A percentile compares a stretch with the other conserved stretches of the same genome.
Conservation (phyloP, 1,140 invertebrate genomes). For the Drosophila teissieri region DNA sequence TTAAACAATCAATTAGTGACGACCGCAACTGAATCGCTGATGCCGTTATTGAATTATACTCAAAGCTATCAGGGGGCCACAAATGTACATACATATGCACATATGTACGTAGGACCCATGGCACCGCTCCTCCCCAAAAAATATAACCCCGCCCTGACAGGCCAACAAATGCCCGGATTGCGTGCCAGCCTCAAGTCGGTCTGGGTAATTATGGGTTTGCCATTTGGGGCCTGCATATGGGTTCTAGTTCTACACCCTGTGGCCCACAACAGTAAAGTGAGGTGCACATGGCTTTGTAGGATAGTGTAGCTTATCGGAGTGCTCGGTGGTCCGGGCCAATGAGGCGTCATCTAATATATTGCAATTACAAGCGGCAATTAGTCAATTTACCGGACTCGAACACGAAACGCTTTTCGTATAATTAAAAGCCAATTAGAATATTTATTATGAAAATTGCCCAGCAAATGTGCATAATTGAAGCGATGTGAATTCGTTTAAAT, state of each 20-base stretch:
- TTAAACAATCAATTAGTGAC: constrained; percentile 73
- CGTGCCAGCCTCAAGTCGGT: constrained; percentile 45
- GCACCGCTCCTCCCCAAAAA: constrained; percentile 5
- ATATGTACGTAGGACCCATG: not conserved
- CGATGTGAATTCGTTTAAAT: constrained; percentile 58
- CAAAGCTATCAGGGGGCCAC: constrained; percentile 15
- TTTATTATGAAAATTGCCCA: constrained; percentile 74
- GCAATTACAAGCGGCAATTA: constrained; percentile 77
- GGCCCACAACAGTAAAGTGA: constrained; percentile 6
- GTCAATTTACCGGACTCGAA: constrained; percentile 63
- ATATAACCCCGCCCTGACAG: constrained; percentile 6
- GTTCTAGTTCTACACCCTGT: constrained; percentile 22
- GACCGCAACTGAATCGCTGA: constrained; percentile 60
- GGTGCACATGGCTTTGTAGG: constrained; percentile 2
- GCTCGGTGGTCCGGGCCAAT: constrained; percentile 39
- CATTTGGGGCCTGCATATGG: constrained; percentile 51
- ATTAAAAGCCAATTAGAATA: constrained; percentile 80
- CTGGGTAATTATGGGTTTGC: constrained; percentile 68
- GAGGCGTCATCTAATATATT: constrained; percentile 75
- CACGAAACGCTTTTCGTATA: constrained; percentile 61
- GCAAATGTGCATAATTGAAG: constrained; percentile 65
- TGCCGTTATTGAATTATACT: constrained; percentile 73
- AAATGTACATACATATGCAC: not conserved
- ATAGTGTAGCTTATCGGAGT: constrained; percentile 5
- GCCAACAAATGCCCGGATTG: constrained; percentile 71